phyloP scores from a whole-genome alignment of 2,797 vertebrate species.

The Sciaenops ocellatus region DNA sequence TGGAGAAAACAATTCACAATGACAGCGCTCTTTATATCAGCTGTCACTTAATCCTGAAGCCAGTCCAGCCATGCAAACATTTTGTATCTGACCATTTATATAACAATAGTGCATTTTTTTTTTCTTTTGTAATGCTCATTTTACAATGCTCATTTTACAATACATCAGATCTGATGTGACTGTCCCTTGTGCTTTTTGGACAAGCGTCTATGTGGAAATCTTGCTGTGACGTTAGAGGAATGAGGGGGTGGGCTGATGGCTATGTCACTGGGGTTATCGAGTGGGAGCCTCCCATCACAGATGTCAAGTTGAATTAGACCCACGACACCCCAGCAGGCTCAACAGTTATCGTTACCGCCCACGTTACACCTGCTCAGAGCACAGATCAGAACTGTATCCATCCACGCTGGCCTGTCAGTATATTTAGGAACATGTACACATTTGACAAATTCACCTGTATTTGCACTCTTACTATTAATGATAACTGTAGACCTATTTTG shows the following conservation, averaged over 20 bases:
- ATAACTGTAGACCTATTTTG: constrained; percentile 4
- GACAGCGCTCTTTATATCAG: neutral
- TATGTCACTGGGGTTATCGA: constrained; percentile 53
- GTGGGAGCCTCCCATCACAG: constrained; percentile 61
- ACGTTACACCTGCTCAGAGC: constrained; percentile 54
- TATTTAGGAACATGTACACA: constrained; percentile 5
- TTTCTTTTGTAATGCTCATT: neutral
- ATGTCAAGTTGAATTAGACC: constrained; percentile 68
- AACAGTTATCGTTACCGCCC: constrained; percentile 31
- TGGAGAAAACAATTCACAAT: neutral
- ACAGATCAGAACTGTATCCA: constrained; percentile 4
- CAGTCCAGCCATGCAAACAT: neutral
- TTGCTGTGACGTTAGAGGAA: constrained; percentile 21
- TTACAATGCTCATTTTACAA: constrained; percentile 4
- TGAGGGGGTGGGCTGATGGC: constrained; percentile 31
- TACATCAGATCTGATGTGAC: constrained; percentile 1
- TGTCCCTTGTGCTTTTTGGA: constrained; percentile 23
- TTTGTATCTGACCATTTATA: neutral
- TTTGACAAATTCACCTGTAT: neutral
- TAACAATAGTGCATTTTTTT: neutral
- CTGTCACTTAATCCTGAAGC: too few relatives aligned
- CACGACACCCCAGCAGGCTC: constrained; percentile 48
- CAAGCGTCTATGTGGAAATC: constrained; percentile 17
- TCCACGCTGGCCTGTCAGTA: neutral
- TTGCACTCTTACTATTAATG: constrained; percentile 2